Evolutionary conservation across 2,888 invertebrate species (phyloP).

Genomic region (Coecobrya sp.): DNA sequence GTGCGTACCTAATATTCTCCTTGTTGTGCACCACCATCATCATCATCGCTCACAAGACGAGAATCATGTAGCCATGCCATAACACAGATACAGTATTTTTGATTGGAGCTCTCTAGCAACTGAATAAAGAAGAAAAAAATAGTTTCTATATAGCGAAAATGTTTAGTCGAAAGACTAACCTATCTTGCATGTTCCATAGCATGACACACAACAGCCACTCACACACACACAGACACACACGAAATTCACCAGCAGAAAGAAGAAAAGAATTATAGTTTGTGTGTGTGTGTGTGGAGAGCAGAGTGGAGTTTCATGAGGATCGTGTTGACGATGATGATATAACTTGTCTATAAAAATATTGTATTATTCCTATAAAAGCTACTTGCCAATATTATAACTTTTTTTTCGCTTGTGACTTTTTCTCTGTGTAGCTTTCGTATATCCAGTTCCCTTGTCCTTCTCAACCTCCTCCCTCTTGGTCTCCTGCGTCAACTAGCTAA

Average conservation of each 20-base stretch:
- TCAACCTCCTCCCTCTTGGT: constrained; percentile 59
- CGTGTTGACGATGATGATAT: constrained; percentile 44
- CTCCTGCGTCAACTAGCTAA: constrained; percentile 55
- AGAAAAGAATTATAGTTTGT: constrained; percentile 14
- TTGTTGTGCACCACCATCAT: constrained; percentile 78
- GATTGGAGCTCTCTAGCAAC: constrained; percentile 52
- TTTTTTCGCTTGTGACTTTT: constrained; percentile 35
- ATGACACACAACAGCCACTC: constrained; percentile 44
- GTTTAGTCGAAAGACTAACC: not conserved
- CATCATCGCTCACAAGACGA: constrained; percentile 42
- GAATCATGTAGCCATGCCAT: constrained; percentile 45
- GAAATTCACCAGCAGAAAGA: constrained; percentile 11
- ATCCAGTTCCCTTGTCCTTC: constrained; percentile 64
- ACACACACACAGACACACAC: constrained; percentile 30
- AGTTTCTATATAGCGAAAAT: constrained; percentile 59
- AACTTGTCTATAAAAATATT: constrained; percentile 49
- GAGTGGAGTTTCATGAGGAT: constrained; percentile 57
- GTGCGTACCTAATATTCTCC: constrained; percentile 83
- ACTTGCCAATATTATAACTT: not conserved
- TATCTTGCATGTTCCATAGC: constrained; percentile 74
- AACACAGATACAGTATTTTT: constrained; percentile 68
- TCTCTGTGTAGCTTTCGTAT: constrained; percentile 6
- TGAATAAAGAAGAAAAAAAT: constrained; percentile 25
- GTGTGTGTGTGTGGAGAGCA: not conserved
- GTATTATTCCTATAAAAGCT: not conserved